Conservation (phyloP, 2,797 vertebrate species). For the Cottoperca gobio region DNA sequence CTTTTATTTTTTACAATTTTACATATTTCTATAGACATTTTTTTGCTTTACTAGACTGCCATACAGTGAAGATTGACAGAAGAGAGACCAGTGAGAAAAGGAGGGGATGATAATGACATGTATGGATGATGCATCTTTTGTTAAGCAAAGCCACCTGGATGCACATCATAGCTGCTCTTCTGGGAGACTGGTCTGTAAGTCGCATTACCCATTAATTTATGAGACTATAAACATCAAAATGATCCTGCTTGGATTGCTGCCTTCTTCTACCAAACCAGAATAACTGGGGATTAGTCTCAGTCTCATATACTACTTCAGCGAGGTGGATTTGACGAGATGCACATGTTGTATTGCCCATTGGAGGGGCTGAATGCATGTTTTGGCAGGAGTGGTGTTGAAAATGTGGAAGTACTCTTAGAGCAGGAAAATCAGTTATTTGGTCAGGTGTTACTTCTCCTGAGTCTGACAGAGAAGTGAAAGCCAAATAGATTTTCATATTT, state of each 20-base stretch:
- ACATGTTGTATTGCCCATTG: constrained; percentile 7
- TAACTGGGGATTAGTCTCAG: background rate
- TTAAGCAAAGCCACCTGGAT: constrained; percentile 8
- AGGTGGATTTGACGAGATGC: background rate
- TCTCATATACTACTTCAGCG: background rate
- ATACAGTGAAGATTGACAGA: constrained; percentile 27
- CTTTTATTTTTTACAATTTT: constrained; percentile 20
- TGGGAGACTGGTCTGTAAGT: background rate
- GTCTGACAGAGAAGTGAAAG: constrained; percentile 20
- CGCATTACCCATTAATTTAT: background rate
- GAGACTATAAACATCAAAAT: constrained; percentile 4
- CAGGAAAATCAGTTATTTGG: constrained; percentile 4
- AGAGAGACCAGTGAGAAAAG: background rate
- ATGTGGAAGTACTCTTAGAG: background rate
- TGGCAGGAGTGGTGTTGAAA: background rate
- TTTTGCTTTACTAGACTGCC: constrained; percentile 44
- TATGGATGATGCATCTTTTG: constrained; percentile 23
- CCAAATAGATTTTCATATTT: constrained; percentile 22
- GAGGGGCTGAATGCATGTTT: background rate
- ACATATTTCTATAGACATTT: constrained; percentile 21
- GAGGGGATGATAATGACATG: background rate
- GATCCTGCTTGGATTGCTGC: constrained; percentile 20
- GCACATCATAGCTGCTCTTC: background rate
- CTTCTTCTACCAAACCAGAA: constrained; percentile 18
- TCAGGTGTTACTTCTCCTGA: background rate